Base-by-base conservation (phyloP, 1,140 invertebrate genomes). In the Cydia pomonella region DNA sequence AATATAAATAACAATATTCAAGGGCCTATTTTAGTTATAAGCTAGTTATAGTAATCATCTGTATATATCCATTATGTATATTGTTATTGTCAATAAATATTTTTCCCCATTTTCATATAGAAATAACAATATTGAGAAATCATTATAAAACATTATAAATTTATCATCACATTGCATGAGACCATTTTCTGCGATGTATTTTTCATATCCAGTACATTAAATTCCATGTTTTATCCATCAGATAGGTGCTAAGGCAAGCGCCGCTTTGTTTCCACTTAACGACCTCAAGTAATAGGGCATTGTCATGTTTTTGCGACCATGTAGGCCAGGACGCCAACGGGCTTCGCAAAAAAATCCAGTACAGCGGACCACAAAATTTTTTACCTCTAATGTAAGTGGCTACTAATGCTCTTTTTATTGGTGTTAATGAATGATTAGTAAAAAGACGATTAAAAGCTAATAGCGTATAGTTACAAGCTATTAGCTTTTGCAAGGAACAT, bases 211-310 rank as follows among this genome's bases (percentile, higher is more conserved):
- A 72, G 47, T 27, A 10, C 12, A 44, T 62, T 25, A 21, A 41
- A 25, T 1, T 75, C 66, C 12, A n/a, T 13, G 38, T 23, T 13
- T 33, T 18, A 69, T 25, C 69, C 50, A 79, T 50, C 75, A 77
- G 79, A 84, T 79, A 82, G 79, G 76, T 80, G 77, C 75, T 25
- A 73, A 72, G 74, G 33, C 44, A 33, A 64, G 69, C 74, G 76
- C 74, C 77, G 73, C 71, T 80, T 80, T 80, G 80, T 84, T 82
- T 79, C 77, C 66, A 41, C 62, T 29, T 82, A 80, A 84, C 80
- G 79, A 82, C 77, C 59, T 73, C 69, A 69, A 18, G 79, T 80
- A 80, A 82, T 79, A 66, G 76, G 76, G 73, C 72, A 76, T 79
- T 82, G 78, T 82, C 44, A 74, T 77, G 47, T 84, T 84, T 84